These are phyloP conservation scores for Probosciger aterrimus DNA, from an alignment of 2,113 vertebrate species.

Conservation along the genomic window DNA sequence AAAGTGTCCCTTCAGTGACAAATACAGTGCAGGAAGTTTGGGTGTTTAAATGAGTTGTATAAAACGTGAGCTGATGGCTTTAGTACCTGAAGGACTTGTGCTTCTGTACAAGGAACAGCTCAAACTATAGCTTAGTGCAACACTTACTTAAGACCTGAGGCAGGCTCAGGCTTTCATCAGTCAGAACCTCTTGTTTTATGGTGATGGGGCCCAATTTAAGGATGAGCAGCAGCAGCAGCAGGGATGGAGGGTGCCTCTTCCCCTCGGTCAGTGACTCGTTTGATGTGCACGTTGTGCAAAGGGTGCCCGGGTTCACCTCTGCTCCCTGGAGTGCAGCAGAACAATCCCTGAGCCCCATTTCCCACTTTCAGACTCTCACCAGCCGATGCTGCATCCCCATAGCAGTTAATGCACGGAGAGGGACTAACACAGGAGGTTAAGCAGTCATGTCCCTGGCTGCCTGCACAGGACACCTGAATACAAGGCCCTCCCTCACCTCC, in stretches of 20 bases:
- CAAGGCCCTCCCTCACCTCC: background rate
- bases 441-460: background rate
- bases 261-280: fast-evolving
- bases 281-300: background rate
- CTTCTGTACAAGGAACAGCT: background rate
- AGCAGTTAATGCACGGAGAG: no score
- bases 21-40: background rate
- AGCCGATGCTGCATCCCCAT: background rate
- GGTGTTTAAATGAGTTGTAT: background rate
- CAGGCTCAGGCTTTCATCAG: background rate
- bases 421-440: background rate
- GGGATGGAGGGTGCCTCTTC: background rate
- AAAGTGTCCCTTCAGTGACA: background rate
- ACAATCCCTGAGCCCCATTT: fast-evolving
- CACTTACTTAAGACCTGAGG: background rate
- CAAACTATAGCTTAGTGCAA: background rate
- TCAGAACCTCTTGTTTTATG: background rate
- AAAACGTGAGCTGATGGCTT: background rate
- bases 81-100: background rate
- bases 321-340: fast-evolving
- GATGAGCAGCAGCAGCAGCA: background rate
- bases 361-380: background rate
- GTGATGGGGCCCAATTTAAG: background rate
- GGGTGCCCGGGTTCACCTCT: background rate
- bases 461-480: no score